Percentiles rank a stretch among this genome's conserved stretches.
phyloP scores from a whole-genome alignment of 2,888 invertebrate species.

The Ophioninae sp. region DNA sequence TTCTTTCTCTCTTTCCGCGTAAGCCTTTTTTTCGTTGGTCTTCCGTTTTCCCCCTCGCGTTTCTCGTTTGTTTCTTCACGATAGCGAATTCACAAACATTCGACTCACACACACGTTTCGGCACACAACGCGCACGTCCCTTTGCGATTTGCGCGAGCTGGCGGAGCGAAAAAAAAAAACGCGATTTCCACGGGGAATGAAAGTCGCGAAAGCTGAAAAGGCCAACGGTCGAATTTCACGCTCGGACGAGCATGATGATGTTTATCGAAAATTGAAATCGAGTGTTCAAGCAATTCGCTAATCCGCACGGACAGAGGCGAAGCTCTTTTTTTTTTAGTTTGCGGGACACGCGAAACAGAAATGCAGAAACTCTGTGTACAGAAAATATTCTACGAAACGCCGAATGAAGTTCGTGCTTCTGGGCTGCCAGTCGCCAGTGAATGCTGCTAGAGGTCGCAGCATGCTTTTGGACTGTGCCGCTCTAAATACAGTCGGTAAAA shows the following conservation, averaged over 20 bases:
- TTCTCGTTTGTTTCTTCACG: neutral
- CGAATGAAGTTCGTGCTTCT: neutral
- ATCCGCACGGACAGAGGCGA: conserved; percentile 16
- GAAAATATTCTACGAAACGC: conserved; percentile 14
- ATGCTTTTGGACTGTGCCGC: neutral
- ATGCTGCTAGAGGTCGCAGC: neutral
- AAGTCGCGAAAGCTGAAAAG: conserved; percentile 21
- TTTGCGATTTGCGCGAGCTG: conserved; percentile 21
- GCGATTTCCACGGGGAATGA: conserved; percentile 13
- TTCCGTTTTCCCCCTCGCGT: conserved; percentile 6
- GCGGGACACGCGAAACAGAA: conserved; percentile 20
- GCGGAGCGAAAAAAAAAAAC: neutral
- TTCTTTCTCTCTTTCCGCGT: conserved; percentile 4
- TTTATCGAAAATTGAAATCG: conserved; percentile 17
- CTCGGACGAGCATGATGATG: conserved; percentile 13
- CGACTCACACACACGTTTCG: conserved; percentile 7
- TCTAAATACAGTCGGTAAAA: too few relatives aligned
- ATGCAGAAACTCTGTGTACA: conserved; percentile 5
- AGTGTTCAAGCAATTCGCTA: conserved; percentile 11
- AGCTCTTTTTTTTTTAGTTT: conserved; percentile 19
- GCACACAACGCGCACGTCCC: conserved; percentile 21
- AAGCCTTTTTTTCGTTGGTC: neutral
- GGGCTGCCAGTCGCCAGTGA: neutral
- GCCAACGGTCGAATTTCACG: conserved; percentile 14
- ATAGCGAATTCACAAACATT: neutral